Conservation (phyloP, 2,797 vertebrate species). For the Gobionotothen gibberifrons region DNA sequence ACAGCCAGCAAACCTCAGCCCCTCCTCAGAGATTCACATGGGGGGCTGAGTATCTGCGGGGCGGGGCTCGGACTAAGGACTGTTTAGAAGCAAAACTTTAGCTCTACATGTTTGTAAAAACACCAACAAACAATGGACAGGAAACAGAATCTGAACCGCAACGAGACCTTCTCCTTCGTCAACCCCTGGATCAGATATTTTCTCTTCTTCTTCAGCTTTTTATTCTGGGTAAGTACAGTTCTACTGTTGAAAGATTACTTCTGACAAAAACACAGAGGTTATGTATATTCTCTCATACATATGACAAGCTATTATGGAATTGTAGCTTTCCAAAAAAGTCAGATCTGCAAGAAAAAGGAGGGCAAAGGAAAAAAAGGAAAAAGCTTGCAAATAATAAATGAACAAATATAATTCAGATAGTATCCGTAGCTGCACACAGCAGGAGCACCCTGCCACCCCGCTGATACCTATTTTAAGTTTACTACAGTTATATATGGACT, state of each 20-base stretch:
- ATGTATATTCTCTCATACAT: conserved; percentile 25
- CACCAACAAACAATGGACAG: conserved; percentile 75
- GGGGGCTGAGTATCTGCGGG: conserved; percentile 38
- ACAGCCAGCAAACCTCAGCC: conserved; percentile 8
- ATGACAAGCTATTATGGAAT: conserved; percentile 31
- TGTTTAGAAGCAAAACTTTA: conserved; percentile 39
- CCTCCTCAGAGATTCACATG: conserved; percentile 45
- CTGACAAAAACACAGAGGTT: conserved; percentile 19
- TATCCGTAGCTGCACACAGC: conserved; percentile 36
- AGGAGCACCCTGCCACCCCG: conserved; percentile 20
- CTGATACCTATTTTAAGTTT: conserved; percentile 54
- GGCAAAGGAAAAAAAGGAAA: conserved; percentile 7
- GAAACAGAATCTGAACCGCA: conserved; percentile 74
- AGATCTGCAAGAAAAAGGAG: neutral
- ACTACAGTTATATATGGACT: conserved; percentile 51
- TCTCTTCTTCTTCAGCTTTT: conserved; percentile 87
- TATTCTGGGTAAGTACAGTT: conserved; percentile 85
- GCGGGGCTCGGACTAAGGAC: conserved; percentile 39
- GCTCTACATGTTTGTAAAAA: conserved; percentile 7
- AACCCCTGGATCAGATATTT: conserved; percentile 87
- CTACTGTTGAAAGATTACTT: neutral
- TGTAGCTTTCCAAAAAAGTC: conserved; percentile 5
- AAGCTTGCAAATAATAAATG: conserved; percentile 66
- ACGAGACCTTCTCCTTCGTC: conserved; percentile 83
- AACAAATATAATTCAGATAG: conserved; percentile 46